phyloP scores from a whole-genome alignment of 2,113 vertebrate species.

The Dermatemys mawii region DNA sequence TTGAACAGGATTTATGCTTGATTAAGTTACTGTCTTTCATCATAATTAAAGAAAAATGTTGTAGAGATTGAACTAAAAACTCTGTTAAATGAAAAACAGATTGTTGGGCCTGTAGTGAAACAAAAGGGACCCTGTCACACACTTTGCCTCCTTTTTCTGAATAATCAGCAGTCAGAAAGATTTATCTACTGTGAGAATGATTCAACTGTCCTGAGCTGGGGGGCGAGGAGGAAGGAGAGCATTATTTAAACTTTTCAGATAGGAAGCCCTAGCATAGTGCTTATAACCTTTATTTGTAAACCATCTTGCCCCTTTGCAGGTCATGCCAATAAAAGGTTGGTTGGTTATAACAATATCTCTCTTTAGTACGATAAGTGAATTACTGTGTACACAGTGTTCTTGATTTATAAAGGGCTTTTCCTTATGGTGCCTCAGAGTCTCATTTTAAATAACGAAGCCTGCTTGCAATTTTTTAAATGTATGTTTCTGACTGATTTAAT shows the following conservation, averaged over 20 bases:
- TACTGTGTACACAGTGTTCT: background rate
- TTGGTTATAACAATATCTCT: constrained; percentile 48
- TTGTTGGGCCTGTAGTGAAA: constrained; percentile 70
- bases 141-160: constrained; percentile 36
- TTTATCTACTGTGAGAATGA: constrained; percentile 68
- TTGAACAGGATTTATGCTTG: constrained; percentile 80
- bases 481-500: background rate
- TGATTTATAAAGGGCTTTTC: constrained; percentile 43
- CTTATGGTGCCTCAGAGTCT: constrained; percentile 41
- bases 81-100: constrained; percentile 77
- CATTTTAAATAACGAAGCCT: background rate
- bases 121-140: constrained; percentile 66
- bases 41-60: constrained; percentile 84
- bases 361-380: constrained; percentile 11
- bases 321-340: constrained; percentile 33
- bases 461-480: background rate
- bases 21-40: constrained; percentile 86
- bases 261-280: constrained; percentile 37
- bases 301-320: background rate
- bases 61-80: constrained; percentile 63
- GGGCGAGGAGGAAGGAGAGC: background rate
- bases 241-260: constrained; percentile 37
- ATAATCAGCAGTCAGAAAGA: constrained; percentile 71
- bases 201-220: constrained; percentile 37
- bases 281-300: constrained; percentile 31